Evolutionary conservation across 2,113 vertebrate species (phyloP).

Genomic region (Meleagris gallopavo): DNA sequence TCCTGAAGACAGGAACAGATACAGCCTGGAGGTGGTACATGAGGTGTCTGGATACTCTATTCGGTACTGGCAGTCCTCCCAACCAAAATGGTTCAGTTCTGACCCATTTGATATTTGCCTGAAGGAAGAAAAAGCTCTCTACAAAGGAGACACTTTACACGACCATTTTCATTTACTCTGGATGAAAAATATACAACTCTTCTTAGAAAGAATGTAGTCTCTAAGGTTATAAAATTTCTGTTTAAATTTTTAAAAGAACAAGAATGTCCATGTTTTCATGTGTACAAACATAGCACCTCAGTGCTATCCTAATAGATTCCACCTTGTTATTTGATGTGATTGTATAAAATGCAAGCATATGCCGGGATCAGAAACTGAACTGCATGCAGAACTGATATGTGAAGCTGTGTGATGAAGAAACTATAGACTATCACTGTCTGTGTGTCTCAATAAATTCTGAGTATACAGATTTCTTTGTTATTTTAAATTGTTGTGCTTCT

Average conservation of each 20-base stretch:
- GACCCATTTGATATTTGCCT: not conserved
- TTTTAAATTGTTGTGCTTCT: not conserved
- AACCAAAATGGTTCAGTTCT: not conserved
- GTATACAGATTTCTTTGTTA: not conserved
- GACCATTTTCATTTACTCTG: not conserved
- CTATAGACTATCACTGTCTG: not conserved
- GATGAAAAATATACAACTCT: not conserved
- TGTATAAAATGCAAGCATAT: not conserved
- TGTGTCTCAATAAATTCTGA: not conserved
- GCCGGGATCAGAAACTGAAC: not conserved
- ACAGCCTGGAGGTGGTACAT: not conserved
- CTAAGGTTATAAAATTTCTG: not conserved
- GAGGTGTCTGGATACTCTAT: constrained; percentile 18
- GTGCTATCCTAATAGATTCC: not conserved
- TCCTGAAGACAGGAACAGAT: constrained; percentile 48
- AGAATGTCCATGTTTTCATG: not conserved
- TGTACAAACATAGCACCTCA: not conserved
- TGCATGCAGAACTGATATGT: not conserved
- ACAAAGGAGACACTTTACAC: not conserved
- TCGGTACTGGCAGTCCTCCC: not conserved
- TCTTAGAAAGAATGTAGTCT: not conserved
- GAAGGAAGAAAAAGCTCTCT: not conserved
- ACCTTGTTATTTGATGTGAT: not conserved
- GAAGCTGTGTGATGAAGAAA: not conserved
- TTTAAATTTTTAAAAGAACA: not conserved